Conservation (phyloP, 1,140 invertebrate genomes). For the Piezodorus guildinii region DNA sequence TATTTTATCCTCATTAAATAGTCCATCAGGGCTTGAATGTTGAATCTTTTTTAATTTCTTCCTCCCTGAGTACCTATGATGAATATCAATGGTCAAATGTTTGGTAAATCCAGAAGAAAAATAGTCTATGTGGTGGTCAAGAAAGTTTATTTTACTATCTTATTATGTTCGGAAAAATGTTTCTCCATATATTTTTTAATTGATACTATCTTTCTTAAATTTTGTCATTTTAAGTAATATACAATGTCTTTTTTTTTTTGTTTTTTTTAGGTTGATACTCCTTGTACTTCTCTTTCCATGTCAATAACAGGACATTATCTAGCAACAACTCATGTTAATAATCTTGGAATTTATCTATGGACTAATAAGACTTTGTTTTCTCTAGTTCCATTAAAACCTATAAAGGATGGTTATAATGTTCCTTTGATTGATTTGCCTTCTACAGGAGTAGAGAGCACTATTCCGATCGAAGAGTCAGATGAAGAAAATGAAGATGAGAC, state of each 20-base stretch:
- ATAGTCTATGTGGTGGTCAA: too few species aligned
- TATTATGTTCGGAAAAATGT: too few species aligned
- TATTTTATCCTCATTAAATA: too few species aligned
- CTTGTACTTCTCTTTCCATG: constrained; percentile 74
- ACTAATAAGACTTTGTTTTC: constrained; percentile 76
- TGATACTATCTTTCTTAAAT: not conserved
- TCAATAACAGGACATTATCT: constrained; percentile 84
- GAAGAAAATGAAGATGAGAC: constrained; percentile 43
- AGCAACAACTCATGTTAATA: constrained; percentile 75
- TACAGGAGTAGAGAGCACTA: constrained; percentile 31
- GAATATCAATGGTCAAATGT: too few species aligned
- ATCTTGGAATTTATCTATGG: constrained; percentile 89
- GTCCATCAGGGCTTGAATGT: too few species aligned
- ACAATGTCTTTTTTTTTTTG: too few species aligned
- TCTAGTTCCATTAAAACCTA: constrained; percentile 62
- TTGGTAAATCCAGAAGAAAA: too few species aligned
- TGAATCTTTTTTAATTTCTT: too few species aligned
- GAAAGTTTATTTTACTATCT: too few species aligned
- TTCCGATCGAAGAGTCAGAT: constrained; percentile 31
- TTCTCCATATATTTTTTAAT: too few species aligned
- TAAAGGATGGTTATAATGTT: constrained; percentile 47
- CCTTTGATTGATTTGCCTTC: constrained; percentile 47
- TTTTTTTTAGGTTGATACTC: constrained; percentile 46
- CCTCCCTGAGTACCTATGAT: too few species aligned
- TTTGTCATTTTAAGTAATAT: not conserved